Evolutionary conservation across 1,140 invertebrate genomes (phyloP).

Genomic region (Coptotermes formosanus): DNA sequence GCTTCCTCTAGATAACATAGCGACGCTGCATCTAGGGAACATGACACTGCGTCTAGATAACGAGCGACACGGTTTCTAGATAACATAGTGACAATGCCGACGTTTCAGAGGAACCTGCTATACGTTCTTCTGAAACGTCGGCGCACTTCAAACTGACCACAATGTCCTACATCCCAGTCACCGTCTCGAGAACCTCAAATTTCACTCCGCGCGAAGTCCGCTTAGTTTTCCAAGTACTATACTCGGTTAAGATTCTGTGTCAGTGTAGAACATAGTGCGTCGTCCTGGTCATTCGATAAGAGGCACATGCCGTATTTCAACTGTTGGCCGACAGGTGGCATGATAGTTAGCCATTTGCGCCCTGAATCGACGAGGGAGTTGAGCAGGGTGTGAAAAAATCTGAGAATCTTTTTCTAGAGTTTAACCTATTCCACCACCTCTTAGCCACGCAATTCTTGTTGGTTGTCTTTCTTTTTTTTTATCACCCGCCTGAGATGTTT

Average conservation of each 20-base stretch:
- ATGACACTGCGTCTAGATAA: no score
- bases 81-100: no score
- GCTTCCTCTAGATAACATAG: no score
- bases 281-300: neutral
- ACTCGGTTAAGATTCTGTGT: neutral
- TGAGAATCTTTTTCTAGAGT: neutral
- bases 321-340: neutral
- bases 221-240: neutral
- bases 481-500: neutral
- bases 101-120: no score
- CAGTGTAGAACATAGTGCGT: neutral
- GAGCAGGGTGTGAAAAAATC: neutral
- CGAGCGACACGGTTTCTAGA: no score
- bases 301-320: constrained; percentile 10
- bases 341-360: neutral
- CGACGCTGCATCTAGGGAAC: no score
- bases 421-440: neutral
- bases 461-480: neutral
- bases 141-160: no score
- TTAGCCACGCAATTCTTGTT: constrained; percentile 9
- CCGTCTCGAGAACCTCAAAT: no score
- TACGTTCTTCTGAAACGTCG: no score
- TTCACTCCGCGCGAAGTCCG: neutral
- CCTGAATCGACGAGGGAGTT: neutral
- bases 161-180: no score